A percentile compares a stretch with the other conserved stretches of the same genome.
These are phyloP conservation scores for Illadopsis cleaveri DNA, from an alignment of 2,113 vertebrate species.

Conservation along the genomic window DNA sequence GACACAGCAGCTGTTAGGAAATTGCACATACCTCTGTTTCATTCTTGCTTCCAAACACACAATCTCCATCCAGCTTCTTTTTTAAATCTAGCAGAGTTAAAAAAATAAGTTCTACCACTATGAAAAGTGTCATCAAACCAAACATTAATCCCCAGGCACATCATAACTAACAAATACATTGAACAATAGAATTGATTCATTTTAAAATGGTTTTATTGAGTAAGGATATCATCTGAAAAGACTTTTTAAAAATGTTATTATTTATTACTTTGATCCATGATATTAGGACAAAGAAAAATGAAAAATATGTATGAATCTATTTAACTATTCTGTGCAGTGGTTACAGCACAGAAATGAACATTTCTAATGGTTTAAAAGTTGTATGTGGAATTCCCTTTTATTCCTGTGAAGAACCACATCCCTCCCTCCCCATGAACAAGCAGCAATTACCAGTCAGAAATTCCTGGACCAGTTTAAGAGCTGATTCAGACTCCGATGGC, in stretches of 20 bases:
- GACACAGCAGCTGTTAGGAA: not conserved
- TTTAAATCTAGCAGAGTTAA: constrained; percentile 80
- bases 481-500: constrained; percentile 77
- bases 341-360: not conserved
- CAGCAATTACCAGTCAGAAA: constrained; percentile 83
- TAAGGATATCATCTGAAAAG: not conserved
- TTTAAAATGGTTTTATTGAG: not conserved
- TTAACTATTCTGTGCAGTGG: not conserved
- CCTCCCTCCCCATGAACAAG: not conserved
- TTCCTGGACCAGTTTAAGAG: constrained; percentile 81
- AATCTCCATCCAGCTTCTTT: constrained; percentile 74
- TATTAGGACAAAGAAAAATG: not conserved
- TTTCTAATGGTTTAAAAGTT: not conserved
- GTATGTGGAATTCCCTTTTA: not conserved
- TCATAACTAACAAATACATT: not conserved
- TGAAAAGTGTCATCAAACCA: not conserved
- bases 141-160: not conserved
- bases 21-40: constrained; percentile 74
- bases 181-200: rapidly evolving
- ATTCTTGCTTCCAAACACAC: constrained; percentile 55
- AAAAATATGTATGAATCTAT: not conserved
- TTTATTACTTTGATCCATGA: not conserved
- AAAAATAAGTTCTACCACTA: not conserved
- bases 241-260: not conserved
- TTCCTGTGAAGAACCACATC: not conserved